Evolutionary conservation across 2,797 vertebrate species (phyloP).

Genomic region (Anguilla megastoma): DNA sequence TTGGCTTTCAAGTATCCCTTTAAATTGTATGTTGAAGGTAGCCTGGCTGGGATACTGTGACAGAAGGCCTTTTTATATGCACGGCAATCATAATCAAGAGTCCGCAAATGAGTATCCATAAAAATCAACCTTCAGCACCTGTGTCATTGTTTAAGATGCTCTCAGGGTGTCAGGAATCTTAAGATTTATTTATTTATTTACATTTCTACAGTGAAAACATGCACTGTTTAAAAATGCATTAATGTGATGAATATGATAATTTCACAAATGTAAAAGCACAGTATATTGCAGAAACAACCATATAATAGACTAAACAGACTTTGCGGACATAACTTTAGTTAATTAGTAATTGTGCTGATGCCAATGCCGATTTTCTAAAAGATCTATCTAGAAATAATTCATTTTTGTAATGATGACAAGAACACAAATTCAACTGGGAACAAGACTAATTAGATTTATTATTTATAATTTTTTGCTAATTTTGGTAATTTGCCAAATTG

Average conservation of each 20-base stretch:
- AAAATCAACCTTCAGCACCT: slow-evolving; percentile 3
- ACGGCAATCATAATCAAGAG: not conserved
- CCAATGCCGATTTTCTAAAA: no score
- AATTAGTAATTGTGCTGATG: no score
- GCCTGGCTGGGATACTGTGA: not conserved
- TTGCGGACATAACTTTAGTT: no score
- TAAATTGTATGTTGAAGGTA: not conserved
- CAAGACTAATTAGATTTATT: no score
- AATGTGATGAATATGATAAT: not conserved
- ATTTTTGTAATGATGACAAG: no score
- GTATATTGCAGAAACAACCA: no score
- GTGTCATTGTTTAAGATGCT: not conserved
- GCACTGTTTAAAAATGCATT: not conserved
- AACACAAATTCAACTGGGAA: no score
- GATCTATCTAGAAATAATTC: no score
- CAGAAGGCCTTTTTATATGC: not conserved
- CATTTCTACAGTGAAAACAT: not conserved
- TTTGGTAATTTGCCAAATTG: no score
- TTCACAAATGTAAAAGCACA: not conserved
- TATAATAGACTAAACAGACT: no score
- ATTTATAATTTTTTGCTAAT: no score
- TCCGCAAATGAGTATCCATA: not conserved
- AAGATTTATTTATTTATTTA: not conserved
- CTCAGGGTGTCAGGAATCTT: not conserved
- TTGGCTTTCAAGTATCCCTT: not conserved